Evolutionary conservation across 2,888 invertebrate species (phyloP).

Genomic region (Amphipoea lucens): DNA sequence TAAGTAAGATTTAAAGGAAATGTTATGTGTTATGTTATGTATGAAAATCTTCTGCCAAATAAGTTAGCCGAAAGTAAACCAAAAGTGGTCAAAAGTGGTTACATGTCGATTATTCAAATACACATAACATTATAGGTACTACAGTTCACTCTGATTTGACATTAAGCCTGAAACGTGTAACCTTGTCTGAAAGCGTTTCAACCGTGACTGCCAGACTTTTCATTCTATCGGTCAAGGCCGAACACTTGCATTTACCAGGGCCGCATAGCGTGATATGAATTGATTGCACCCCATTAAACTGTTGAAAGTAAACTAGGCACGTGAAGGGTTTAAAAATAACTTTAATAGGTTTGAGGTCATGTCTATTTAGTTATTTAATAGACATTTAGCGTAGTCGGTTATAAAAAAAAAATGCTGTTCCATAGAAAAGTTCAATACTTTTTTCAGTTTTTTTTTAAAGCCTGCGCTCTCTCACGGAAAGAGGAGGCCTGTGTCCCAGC

Average conservation of each 20-base stretch:
- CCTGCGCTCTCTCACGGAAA: too few relatives aligned
- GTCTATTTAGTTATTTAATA: neutral
- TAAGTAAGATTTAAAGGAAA: too few relatives aligned
- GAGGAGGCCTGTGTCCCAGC: too few relatives aligned
- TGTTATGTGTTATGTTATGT: neutral
- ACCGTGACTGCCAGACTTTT: conserved; percentile 41
- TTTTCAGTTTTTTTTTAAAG: too few relatives aligned
- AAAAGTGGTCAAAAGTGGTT: neutral
- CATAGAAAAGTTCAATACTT: too few relatives aligned
- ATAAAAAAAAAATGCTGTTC: too few relatives aligned
- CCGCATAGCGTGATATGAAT: conserved; percentile 54
- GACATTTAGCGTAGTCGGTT: too few relatives aligned
- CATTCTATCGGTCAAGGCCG: conserved; percentile 44
- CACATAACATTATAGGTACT: neutral
- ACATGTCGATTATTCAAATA: neutral
- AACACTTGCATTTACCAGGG: conserved; percentile 42
- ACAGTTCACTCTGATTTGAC: conserved; percentile 12
- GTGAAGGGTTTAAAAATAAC: conserved; percentile 39
- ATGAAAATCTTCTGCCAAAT: neutral
- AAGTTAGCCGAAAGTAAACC: neutral
- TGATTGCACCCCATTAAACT: conserved; percentile 52
- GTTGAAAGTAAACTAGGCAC: conserved; percentile 28
- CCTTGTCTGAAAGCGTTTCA: conserved; percentile 36
- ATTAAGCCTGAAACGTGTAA: conserved; percentile 13
- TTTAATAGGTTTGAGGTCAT: conserved; percentile 18